Conservation (phyloP, 2,113 vertebrate genomes). For the Tachycineta bicolor region DNA sequence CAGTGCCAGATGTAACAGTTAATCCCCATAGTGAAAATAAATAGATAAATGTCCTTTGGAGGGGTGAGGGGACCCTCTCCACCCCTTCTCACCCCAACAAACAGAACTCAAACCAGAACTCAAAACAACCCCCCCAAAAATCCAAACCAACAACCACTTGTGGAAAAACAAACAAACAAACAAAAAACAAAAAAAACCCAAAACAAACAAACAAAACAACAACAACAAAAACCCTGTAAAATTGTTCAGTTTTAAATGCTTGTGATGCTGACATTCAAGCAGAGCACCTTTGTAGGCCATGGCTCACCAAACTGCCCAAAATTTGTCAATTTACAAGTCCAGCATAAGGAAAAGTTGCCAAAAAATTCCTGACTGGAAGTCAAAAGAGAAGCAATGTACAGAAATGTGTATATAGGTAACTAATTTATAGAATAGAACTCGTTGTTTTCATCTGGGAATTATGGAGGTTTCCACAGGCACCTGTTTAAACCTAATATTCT, state of each 20-base stretch:
- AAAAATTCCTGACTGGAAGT: neutral
- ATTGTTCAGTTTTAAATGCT: neutral
- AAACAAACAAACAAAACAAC: neutral
- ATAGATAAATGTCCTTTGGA: neutral
- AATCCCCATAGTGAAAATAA: neutral
- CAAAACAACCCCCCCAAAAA: neutral
- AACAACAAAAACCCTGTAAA: neutral
- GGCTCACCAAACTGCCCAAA: neutral
- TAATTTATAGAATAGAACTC: neutral
- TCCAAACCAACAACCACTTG: accelerated
- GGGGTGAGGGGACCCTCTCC: accelerated
- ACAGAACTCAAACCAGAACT: neutral
- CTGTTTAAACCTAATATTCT: neutral
- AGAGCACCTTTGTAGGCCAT: neutral
- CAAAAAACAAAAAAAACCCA: neutral
- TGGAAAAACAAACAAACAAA: neutral
- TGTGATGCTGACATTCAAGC: neutral
- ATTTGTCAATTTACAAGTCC: neutral
- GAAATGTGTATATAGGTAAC: neutral
- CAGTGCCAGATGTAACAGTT: neutral
- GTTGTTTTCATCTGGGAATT: neutral
- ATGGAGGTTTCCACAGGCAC: neutral
- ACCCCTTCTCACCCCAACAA: neutral
- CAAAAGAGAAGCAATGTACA: neutral
- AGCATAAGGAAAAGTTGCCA: neutral